A percentile compares a stretch with the other conserved stretches of the same genome.
Evolutionary conservation across 1,140 invertebrate genomes (phyloP).

Genomic region (Chionoecetes opilio): DNA sequence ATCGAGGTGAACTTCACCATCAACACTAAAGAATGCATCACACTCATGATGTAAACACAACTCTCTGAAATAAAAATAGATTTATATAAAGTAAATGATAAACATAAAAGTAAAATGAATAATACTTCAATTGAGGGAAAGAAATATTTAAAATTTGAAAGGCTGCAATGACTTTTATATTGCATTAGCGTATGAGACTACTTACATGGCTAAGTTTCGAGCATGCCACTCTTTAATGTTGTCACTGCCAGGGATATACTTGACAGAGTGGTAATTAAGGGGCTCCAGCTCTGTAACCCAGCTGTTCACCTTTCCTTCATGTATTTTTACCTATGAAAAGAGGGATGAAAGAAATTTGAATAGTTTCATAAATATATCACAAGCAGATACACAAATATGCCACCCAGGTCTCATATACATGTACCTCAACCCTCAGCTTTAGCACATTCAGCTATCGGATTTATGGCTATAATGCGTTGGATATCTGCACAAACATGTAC

Average conservation of each 20-base stretch:
- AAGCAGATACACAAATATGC: not conserved
- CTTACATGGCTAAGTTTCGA: constrained; percentile 91
- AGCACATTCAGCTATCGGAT: too few species aligned
- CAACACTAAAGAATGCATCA: constrained; percentile 93
- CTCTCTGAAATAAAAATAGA: constrained; percentile 83
- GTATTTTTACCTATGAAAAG: constrained; percentile 68
- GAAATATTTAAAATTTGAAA: too few species aligned
- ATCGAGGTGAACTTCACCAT: constrained; percentile 94
- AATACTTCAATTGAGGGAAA: too few species aligned
- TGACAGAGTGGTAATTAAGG: constrained; percentile 88
- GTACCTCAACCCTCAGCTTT: too few species aligned
- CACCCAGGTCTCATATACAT: too few species aligned
- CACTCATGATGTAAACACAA: constrained; percentile 90
- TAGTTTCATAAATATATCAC: not conserved
- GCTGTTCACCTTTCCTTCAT: constrained; percentile 60
- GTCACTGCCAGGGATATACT: constrained; percentile 88
- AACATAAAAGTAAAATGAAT: not conserved
- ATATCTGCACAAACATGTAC: too few species aligned
- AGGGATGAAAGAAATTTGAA: constrained; percentile 1
- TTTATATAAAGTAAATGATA: not conserved
- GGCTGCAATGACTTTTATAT: too few species aligned
- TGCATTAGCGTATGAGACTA: not conserved
- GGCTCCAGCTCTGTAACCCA: constrained; percentile 57
- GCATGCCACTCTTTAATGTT: constrained; percentile 90
- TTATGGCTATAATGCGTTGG: too few species aligned